Evolutionary conservation across 2,113 vertebrate genomes (phyloP).

Genomic region (Rhinolophus sinicus): DNA sequence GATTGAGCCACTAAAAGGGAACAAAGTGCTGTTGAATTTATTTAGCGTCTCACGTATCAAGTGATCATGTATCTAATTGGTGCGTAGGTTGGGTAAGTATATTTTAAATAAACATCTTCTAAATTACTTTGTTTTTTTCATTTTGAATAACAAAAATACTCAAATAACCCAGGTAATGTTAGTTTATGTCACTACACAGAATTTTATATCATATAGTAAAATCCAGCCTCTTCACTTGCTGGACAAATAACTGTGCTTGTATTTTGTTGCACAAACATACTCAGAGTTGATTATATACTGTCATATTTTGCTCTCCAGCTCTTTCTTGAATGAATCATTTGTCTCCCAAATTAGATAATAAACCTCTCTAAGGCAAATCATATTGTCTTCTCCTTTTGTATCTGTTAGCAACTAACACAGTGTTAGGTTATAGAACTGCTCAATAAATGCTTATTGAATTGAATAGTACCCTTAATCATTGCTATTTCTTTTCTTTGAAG

Average conservation of each 20-base stretch:
- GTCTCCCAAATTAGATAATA: slow-evolving; percentile 53
- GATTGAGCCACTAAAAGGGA: not conserved
- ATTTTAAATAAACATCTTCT: slow-evolving; percentile 46
- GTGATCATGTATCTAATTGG: slow-evolving; percentile 14
- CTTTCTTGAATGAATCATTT: slow-evolving; percentile 20
- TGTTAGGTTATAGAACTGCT: not conserved
- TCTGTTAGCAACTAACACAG: not conserved
- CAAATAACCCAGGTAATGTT: not conserved
- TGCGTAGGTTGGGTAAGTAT: not conserved
- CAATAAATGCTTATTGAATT: slow-evolving; percentile 32
- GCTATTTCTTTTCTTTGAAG: slow-evolving; percentile 54
- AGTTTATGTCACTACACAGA: not conserved
- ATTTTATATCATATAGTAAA: not conserved
- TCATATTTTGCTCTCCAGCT: not conserved
- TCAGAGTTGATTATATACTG: not conserved
- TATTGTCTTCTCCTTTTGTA: not conserved
- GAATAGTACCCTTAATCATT: slow-evolving; percentile 45
- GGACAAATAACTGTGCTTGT: not conserved
- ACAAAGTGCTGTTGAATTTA: not conserved
- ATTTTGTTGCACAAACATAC: slow-evolving; percentile 1
- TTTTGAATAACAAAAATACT: slow-evolving; percentile 12
- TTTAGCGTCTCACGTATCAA: not conserved
- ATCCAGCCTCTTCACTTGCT: not conserved
- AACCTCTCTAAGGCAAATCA: slow-evolving; percentile 43
- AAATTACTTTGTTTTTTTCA: not conserved